Conservation (phyloP, 2,113 vertebrate species). For the Nycticorax nycticorax region DNA sequence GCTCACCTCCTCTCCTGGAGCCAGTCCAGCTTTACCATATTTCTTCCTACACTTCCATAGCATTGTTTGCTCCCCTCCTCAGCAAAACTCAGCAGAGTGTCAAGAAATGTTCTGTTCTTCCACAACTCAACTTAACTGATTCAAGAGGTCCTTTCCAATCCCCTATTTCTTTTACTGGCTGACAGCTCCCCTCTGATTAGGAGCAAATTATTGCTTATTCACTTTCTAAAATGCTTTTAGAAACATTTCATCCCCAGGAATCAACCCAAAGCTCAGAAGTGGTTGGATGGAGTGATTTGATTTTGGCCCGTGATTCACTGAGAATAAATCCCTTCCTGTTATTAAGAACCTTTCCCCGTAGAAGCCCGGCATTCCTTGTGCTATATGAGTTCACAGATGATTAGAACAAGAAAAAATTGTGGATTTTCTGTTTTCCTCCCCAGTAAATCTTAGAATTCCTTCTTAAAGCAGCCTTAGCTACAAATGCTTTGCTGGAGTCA, state of each 20-base stretch:
- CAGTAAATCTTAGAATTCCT: background rate
- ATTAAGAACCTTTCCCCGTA: background rate
- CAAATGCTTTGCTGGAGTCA: background rate
- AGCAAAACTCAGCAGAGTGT: background rate
- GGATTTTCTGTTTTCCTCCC: background rate
- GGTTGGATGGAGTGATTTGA: background rate
- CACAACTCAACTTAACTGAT: background rate
- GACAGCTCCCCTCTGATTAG: background rate
- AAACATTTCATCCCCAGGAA: background rate
- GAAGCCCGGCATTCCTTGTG: background rate
- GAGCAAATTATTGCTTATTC: constrained; percentile 6
- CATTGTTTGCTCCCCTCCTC: background rate
- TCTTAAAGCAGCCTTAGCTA: constrained; percentile 1
- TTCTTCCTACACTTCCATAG: background rate
- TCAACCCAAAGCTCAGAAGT: background rate
- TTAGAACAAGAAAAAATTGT: background rate
- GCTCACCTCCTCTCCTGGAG: background rate
- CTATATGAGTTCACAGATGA: background rate
- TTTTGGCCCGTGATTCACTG: background rate
- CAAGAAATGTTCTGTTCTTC: background rate
- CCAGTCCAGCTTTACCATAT: background rate
- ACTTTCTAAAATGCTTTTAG: background rate
- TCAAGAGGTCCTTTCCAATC: background rate
- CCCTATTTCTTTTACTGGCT: background rate
- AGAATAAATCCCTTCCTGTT: constrained; percentile 15